Percentiles rank a stretch among this genome's conserved stretches.
Evolutionary conservation across 2,888 invertebrate genomes (phyloP).

Genomic region (Ichneumoninae sp.): DNA sequence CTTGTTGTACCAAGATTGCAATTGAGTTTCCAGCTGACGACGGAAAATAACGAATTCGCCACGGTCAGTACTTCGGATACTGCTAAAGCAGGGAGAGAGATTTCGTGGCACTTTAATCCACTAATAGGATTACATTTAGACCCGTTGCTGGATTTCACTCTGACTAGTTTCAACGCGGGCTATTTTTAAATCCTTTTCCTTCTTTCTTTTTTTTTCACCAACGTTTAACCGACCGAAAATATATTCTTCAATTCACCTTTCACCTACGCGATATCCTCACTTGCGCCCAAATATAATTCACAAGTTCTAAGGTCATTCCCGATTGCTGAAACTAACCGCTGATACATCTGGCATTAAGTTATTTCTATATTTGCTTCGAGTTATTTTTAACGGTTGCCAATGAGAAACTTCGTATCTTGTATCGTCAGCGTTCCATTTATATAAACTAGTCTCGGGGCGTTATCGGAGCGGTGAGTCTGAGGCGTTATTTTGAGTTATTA

Average conservation of each 20-base stretch:
- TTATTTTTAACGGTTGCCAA: not conserved
- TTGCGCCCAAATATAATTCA: constrained; percentile 35
- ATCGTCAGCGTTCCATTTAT: constrained; percentile 17
- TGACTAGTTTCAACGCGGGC: not conserved
- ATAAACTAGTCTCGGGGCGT: not conserved
- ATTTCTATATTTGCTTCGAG: constrained; percentile 34
- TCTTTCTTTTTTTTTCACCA: constrained; percentile 2
- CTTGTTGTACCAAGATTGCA: constrained; percentile 19
- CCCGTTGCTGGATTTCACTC: constrained; percentile 25
- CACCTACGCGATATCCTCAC: constrained; percentile 28
- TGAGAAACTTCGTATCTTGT: not conserved
- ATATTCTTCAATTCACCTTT: constrained; percentile 46
- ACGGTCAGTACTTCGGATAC: constrained; percentile 1
- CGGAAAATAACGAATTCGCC: constrained; percentile 36
- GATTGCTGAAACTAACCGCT: constrained; percentile 16
- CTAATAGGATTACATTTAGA: constrained; percentile 58
- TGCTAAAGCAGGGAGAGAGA: constrained; percentile 38
- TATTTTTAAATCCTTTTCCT: not conserved
- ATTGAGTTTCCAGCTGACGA: constrained; percentile 7
- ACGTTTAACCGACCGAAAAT: not conserved
- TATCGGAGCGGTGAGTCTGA: constrained; percentile 5
- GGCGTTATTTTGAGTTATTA: constrained; percentile 2
- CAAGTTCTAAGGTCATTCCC: constrained; percentile 37
- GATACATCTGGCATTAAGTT: constrained; percentile 20
- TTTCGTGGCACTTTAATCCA: constrained; percentile 59